A percentile compares a stretch with the other conserved stretches of the same genome.
phyloP scores from a whole-genome alignment of 2,113 vertebrate genomes.

The Hippocampus zosterae region DNA sequence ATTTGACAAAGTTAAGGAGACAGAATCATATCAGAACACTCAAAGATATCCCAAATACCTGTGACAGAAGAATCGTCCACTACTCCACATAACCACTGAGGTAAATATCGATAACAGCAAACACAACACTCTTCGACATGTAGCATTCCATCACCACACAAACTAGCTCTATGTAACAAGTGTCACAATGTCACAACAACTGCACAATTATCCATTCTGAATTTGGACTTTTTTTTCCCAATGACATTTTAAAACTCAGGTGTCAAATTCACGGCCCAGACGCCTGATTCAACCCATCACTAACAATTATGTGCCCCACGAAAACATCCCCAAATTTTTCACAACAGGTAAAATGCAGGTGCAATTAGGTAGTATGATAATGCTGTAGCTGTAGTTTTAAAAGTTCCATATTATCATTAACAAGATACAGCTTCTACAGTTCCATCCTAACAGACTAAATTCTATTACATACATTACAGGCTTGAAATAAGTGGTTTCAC shows the following conservation, averaged over 20 bases:
- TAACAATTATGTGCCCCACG: neutral
- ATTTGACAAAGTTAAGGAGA: conserved; percentile 17
- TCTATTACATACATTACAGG: neutral
- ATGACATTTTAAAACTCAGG: neutral
- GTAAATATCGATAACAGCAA: conserved; percentile 11
- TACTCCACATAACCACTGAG: conserved; percentile 5
- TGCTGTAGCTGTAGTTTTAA: neutral
- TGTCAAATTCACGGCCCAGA: neutral
- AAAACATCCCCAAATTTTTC: neutral
- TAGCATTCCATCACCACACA: conserved; percentile 17
- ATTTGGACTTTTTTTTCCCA: neutral
- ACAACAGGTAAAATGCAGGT: neutral
- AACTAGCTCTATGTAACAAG: conserved; percentile 1
- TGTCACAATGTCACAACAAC: conserved; percentile 6
- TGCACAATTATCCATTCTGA: neutral
- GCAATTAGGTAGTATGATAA: neutral
- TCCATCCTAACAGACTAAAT: neutral
- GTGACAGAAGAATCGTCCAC: conserved; percentile 2
- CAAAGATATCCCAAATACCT: conserved; percentile 14
- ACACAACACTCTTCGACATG: conserved; percentile 8
- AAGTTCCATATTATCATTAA: neutral
- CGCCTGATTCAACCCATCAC: neutral
- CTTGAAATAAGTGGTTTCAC: too few species aligned
- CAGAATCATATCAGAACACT: conserved; percentile 3
- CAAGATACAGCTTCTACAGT: neutral